A percentile compares a stretch with the other conserved stretches of the same genome.
Evolutionary conservation across 2,888 invertebrate genomes (phyloP).

Genomic region (Phytoseiulus persimilis): DNA sequence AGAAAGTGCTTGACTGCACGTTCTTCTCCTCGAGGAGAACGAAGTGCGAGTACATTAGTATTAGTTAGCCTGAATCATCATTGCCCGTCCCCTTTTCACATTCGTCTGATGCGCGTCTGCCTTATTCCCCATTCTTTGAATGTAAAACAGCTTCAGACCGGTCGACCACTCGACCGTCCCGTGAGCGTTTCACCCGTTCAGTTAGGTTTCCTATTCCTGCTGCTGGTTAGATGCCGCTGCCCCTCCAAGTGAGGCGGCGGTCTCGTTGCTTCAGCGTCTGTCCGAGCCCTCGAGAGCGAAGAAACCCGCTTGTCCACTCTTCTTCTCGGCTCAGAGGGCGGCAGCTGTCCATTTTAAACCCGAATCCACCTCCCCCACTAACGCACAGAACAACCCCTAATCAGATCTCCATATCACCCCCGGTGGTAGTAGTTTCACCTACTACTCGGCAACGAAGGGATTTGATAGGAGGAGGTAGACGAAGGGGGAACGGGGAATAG

Average conservation of each 20-base stretch:
- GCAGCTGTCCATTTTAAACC: conserved; percentile 39
- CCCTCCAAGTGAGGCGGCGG: neutral
- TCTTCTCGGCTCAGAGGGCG: neutral
- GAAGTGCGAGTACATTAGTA: conserved; percentile 30
- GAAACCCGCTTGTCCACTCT: conserved; percentile 18
- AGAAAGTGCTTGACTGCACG: neutral
- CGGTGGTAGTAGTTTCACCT: neutral
- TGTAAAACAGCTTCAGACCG: neutral
- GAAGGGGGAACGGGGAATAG: neutral
- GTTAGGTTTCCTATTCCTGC: neutral
- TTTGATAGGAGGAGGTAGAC: neutral
- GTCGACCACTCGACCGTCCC: neutral
- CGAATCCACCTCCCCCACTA: conserved; percentile 35
- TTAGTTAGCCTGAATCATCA: conserved; percentile 14
- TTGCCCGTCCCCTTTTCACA: neutral
- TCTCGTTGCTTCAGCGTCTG: neutral
- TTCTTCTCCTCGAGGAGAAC: neutral
- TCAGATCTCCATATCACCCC: conserved; percentile 37
- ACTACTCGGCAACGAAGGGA: neutral
- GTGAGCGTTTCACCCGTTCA: neutral
- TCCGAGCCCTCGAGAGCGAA: neutral
- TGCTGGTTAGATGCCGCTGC: neutral
- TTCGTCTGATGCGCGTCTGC: neutral
- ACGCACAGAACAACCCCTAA: conserved; percentile 35
- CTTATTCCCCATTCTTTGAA: neutral